Evolutionary conservation across 2,113 vertebrate species (phyloP).

Genomic region (Boleophthalmus pectinirostris): DNA sequence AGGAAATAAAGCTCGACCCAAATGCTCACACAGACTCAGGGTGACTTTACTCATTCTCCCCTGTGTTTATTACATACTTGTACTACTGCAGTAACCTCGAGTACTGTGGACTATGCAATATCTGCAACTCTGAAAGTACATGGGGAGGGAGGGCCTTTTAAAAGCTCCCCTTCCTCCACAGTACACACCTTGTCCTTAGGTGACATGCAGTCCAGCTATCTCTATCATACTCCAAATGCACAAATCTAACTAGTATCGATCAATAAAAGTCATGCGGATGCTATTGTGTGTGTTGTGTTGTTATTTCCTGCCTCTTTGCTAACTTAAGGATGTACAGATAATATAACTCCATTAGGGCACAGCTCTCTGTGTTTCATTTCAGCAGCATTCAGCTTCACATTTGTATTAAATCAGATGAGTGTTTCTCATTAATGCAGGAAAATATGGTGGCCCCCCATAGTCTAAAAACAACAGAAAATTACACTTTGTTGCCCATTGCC

Average conservation of each 20-base stretch:
- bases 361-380: not conserved
- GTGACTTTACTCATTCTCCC: not conserved
- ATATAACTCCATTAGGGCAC: not conserved
- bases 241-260: not conserved
- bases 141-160: not conserved
- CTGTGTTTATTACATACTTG: not conserved
- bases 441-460: too few species aligned
- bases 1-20: not conserved
- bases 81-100: slow-evolving; percentile 9
- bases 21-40: not conserved
- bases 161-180: not conserved
- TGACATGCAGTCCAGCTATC: not conserved
- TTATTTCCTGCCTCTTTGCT: not conserved
- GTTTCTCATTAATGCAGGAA: too few species aligned
- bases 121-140: not conserved
- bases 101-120: not conserved
- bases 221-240: not conserved
- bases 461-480: too few species aligned
- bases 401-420: not conserved
- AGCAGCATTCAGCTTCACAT: not conserved
- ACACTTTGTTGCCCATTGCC: too few species aligned
- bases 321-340: not conserved
- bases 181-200: not conserved
- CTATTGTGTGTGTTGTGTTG: not conserved
- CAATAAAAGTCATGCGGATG: not conserved